Base-by-base conservation (phyloP, 35 echinoderm and acorn worm species). In the Apostichopus japonicus region DNA sequence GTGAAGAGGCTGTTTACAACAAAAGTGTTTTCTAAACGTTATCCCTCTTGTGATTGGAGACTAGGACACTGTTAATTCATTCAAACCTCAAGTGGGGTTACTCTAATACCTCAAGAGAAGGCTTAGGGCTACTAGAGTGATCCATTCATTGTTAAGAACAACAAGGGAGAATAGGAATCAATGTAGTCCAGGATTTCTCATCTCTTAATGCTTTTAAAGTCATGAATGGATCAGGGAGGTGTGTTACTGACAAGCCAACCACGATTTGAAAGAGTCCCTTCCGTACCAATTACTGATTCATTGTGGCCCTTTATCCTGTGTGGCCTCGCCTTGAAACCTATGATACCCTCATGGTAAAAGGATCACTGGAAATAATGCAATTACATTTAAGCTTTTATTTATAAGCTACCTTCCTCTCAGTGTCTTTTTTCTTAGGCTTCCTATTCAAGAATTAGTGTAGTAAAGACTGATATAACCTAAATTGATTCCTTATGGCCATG, bases 21-120 rank as follows among this genome's bases (percentile, higher is more conserved):
- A 89, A 89, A 89, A 89, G 61, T 89, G 86, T 89, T 89, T 89
- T 89, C 23, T 89, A 89, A 89, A 89, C 24, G 59, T 44, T 75
- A 52, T 59, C 33, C 86, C 86, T 89, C 86, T 89, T 89, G 86
- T 53, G 86, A 21, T 17, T 84, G 14, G 54, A 24, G 44, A 51
- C 44, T 51, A 89, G 44, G 86, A 89, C 59, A 89, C 86, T 89
- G 61, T 54, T 89, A 67, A 89, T 72, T 89, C 86, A 89, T 44
- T 89, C 67, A 75, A 89, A 72, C 67, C 86, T 89, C 67, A 75
- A 89, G 67, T 67, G 67, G 86, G 83, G 62, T 65, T 89, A 19
- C 19, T 82, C 1, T 75, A 89, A 72, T 75, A 21, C 86, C 86
- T 13, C 86, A 53, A 87, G 86, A 63, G 86, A n/a, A 23, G 62